These are phyloP conservation scores for Fistularia commersonii DNA, from an alignment of 2,797 vertebrate species.

Conservation along the genomic window DNA sequence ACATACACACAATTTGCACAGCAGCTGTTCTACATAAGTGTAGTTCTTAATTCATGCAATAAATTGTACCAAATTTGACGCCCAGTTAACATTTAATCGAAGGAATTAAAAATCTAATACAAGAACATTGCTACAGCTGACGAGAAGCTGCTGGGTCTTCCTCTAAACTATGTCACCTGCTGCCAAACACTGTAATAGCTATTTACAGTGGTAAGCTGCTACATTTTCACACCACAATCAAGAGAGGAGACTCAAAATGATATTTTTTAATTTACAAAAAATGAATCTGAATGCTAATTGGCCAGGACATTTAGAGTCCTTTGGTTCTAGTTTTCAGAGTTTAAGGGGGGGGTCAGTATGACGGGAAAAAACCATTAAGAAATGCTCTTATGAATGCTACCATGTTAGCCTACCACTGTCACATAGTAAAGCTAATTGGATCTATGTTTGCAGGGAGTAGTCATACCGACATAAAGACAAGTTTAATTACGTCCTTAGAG, in stretches of 20 bases:
- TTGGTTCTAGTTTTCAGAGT: too few relatives aligned
- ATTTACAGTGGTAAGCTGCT: conserved; percentile 38
- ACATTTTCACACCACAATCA: conserved; percentile 33
- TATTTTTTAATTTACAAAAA: neutral
- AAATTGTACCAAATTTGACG: conserved; percentile 3
- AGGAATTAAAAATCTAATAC: conserved; percentile 13
- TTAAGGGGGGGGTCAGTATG: too few relatives aligned
- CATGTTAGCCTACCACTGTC: too few relatives aligned
- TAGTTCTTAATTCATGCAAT: conserved; percentile 14
- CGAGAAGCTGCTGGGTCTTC: conserved; percentile 44
- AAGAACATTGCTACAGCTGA: conserved; percentile 38
- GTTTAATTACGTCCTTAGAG: conserved; percentile 3
- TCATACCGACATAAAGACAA: conserved; percentile 2
- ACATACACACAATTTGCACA: conserved; percentile 1
- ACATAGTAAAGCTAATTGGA: neutral
- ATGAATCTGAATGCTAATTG: too few relatives aligned
- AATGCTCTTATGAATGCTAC: too few relatives aligned
- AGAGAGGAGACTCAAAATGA: neutral
- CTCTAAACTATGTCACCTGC: conserved; percentile 10
- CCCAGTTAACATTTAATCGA: conserved; percentile 23
- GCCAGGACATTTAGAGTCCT: too few relatives aligned
- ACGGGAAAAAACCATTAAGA: too few relatives aligned
- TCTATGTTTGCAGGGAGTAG: neutral
- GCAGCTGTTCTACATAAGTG: neutral
- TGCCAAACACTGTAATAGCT: conserved; percentile 8